phyloP scores from a whole-genome alignment of 1,140 invertebrate genomes.

The Brachionus asplanchnoidis region DNA sequence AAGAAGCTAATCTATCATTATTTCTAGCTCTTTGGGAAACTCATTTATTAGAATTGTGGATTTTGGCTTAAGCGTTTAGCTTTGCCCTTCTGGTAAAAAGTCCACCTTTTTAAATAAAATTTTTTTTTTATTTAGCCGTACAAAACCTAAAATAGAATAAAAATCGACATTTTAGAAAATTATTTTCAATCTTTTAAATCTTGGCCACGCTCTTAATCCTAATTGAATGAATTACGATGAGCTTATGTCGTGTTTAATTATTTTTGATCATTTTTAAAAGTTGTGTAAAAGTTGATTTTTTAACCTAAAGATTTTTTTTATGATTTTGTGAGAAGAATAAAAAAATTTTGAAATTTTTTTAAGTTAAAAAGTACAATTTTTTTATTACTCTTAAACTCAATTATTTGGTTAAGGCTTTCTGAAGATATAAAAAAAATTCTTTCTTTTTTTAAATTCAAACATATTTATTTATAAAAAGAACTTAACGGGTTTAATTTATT shows the following conservation, averaged over 20 bases:
- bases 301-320: too few species aligned
- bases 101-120: background rate
- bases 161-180: background rate
- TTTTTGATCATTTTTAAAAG: too few species aligned
- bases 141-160: too few species aligned
- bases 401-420: background rate
- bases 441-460: background rate
- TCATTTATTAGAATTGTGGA: background rate
- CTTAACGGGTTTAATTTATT: background rate
- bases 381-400: background rate
- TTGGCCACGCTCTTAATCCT: background rate
- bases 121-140: background rate
- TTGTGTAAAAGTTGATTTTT: background rate
- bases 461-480: background rate
- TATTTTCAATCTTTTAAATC: background rate
- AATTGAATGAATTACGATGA: too few species aligned
- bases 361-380: too few species aligned
- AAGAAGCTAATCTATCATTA: background rate
- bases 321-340: background rate
- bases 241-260: too few species aligned
- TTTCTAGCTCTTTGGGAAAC: background rate
- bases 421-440: background rate
- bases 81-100: background rate
- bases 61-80: background rate
- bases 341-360: too few species aligned